Conservation (phyloP, 2,113 vertebrate species). For the Protomyctophum bolini region DNA sequence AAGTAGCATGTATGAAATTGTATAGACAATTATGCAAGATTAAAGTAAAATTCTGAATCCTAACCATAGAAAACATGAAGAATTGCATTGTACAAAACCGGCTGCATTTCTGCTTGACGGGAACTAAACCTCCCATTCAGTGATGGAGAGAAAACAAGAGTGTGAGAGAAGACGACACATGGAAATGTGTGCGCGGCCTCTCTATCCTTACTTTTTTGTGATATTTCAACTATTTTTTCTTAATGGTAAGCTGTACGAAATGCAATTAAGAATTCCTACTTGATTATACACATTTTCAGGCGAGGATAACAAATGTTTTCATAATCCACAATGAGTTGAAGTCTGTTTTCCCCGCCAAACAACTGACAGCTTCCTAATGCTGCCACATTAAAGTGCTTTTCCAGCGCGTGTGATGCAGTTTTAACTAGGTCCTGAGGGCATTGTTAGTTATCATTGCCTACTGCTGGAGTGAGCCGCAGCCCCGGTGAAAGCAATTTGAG, state of each 20-base stretch:
- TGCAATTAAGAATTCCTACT: slow-evolving; percentile 78
- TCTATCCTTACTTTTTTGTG: slow-evolving; percentile 37
- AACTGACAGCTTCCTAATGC: slow-evolving; percentile 89
- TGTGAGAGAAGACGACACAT: slow-evolving; percentile 14
- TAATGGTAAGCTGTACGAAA: slow-evolving; percentile 62
- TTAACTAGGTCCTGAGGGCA: slow-evolving; percentile 94
- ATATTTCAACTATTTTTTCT: slow-evolving; percentile 61
- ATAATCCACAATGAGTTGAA: slow-evolving; percentile 74
- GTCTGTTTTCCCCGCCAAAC: slow-evolving; percentile 81
- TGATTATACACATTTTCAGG: slow-evolving; percentile 75
- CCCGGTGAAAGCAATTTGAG: slow-evolving; percentile 84
- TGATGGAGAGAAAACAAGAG: slow-evolving; percentile 46
- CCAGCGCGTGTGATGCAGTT: slow-evolving; percentile 83
- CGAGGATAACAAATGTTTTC: slow-evolving; percentile 83
- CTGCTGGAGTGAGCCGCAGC: slow-evolving; percentile 79
- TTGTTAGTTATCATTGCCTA: slow-evolving; percentile 94
- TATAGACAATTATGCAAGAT: slow-evolving; percentile 50
- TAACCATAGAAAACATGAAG: slow-evolving; percentile 40
- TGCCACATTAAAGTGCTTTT: slow-evolving; percentile 91
- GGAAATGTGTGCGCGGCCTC: slow-evolving; percentile 36
- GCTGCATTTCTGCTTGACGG: slow-evolving; percentile 46
- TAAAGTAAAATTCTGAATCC: slow-evolving; percentile 42
- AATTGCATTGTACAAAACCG: slow-evolving; percentile 19
- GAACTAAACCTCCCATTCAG: slow-evolving; percentile 16
- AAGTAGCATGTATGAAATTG: slow-evolving; percentile 49